Evolutionary conservation across 2,113 vertebrate species (phyloP).

Genomic region (Prionailurus viverrinus): DNA sequence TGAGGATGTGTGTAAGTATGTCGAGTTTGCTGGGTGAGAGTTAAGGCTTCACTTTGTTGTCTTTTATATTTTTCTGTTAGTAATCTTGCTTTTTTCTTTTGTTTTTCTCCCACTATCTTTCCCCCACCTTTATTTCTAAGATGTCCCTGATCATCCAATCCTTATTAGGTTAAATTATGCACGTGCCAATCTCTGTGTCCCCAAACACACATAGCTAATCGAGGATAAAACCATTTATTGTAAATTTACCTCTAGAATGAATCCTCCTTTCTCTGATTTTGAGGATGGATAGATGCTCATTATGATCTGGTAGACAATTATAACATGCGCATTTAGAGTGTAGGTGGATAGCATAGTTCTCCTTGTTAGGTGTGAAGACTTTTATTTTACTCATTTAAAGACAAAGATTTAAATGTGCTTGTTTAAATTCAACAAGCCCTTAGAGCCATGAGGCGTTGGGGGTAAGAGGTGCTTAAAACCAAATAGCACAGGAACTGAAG

Average conservation of each 20-base stretch:
- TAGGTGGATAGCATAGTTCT: constrained; percentile 67
- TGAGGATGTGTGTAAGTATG: not conserved
- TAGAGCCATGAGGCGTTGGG: constrained; percentile 74
- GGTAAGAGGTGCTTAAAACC: constrained; percentile 84
- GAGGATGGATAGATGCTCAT: constrained; percentile 80
- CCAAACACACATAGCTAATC: constrained; percentile 78
- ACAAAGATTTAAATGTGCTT: constrained; percentile 81
- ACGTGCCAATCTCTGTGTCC: constrained; percentile 54
- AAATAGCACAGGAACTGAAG: constrained; percentile 80
- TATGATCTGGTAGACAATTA: constrained; percentile 79
- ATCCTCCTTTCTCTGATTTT: constrained; percentile 70
- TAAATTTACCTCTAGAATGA: constrained; percentile 78
- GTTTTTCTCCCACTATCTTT: constrained; percentile 43
- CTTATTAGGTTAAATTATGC: constrained; percentile 78
- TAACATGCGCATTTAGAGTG: constrained; percentile 76
- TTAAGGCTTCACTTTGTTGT: not conserved
- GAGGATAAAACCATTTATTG: constrained; percentile 77
- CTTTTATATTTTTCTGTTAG: constrained; percentile 13
- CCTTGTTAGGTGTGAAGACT: constrained; percentile 77
- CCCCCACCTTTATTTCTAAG: constrained; percentile 65
- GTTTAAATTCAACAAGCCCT: constrained; percentile 84
- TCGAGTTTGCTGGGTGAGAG: not conserved
- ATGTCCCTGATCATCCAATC: constrained; percentile 73
- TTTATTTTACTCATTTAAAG: constrained; percentile 84
- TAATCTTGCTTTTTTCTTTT: constrained; percentile 43